Percentiles rank a stretch among this genome's conserved stretches.
Evolutionary conservation across 1,140 invertebrate species (phyloP).

Genomic region (Anoplophora glabripennis): DNA sequence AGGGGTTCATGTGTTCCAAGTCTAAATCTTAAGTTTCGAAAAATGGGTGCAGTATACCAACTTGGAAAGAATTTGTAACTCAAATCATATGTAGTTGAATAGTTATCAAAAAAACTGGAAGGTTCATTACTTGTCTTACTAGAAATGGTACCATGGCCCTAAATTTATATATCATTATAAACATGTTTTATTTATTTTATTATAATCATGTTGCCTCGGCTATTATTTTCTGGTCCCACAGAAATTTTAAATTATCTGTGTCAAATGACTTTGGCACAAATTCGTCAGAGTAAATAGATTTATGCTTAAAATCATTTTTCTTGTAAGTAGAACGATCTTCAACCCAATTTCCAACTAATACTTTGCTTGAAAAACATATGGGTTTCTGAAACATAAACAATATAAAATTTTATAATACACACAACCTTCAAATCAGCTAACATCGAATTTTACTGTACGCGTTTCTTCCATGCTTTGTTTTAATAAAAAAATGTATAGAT

Average conservation of each 20-base stretch:
- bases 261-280: conserved; percentile 14
- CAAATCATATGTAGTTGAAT: conserved; percentile 25
- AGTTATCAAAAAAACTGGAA: conserved; percentile 24
- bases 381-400: conserved; percentile 12
- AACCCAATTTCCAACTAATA: conserved; percentile 22
- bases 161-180: conserved; percentile 3
- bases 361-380: conserved; percentile 9
- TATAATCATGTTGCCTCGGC: conserved; percentile 8
- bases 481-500: too few relatives aligned
- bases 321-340: conserved; percentile 12
- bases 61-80: conserved; percentile 27
- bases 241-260: not conserved
- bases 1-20: not conserved
- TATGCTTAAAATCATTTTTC: conserved; percentile 12
- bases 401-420: too few relatives aligned
- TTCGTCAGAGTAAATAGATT: conserved; percentile 1
- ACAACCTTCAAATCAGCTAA: too few relatives aligned
- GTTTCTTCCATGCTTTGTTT: too few relatives aligned
- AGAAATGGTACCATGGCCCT: conserved; percentile 1
- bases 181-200: not conserved
- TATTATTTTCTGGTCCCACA: conserved; percentile 25
- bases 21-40: conserved; percentile 8
- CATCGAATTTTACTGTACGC: too few relatives aligned
- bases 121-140: conserved; percentile 10
- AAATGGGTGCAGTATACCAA: conserved; percentile 1